phyloP scores from a whole-genome alignment of 2,888 invertebrate genomes.

The Bembecia ichneumoniformis region DNA sequence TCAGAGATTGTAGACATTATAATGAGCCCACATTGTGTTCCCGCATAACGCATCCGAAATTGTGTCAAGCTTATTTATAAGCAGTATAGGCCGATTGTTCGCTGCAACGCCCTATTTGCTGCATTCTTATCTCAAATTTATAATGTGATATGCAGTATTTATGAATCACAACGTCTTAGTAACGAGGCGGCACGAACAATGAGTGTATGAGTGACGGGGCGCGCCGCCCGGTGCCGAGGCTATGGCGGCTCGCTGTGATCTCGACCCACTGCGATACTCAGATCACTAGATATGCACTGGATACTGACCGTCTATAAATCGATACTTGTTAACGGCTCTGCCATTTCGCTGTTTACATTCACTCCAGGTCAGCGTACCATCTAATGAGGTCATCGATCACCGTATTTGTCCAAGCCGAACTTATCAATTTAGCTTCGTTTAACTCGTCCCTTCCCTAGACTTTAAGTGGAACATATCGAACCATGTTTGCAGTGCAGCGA shows the following conservation, averaged over 20 bases:
- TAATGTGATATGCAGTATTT: slow-evolving; percentile 38
- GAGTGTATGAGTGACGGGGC: slow-evolving; percentile 54
- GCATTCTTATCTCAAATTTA: slow-evolving; percentile 60
- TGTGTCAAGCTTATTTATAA: slow-evolving; percentile 50
- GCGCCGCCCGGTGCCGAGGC: slow-evolving; percentile 56
- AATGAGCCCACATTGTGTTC: neutral
- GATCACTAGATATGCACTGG: slow-evolving; percentile 32
- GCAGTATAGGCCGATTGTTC: slow-evolving; percentile 40
- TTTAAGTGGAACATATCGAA: slow-evolving; percentile 2
- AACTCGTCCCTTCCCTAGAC: neutral
- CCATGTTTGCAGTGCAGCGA: slow-evolving; percentile 17
- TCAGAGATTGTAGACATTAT: too few relatives aligned
- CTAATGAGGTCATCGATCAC: slow-evolving; percentile 37
- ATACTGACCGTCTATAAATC: slow-evolving; percentile 56
- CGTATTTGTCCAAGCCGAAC: neutral
- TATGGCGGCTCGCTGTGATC: slow-evolving; percentile 49
- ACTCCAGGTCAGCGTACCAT: slow-evolving; percentile 48
- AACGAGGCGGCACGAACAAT: slow-evolving; percentile 48
- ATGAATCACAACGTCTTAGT: slow-evolving; percentile 55
- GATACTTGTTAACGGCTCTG: slow-evolving; percentile 56
- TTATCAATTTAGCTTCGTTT: neutral
- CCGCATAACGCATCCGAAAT: slow-evolving; percentile 24
- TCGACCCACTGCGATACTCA: slow-evolving; percentile 31
- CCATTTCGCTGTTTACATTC: slow-evolving; percentile 52
- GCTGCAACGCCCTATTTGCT: slow-evolving; percentile 60